Percentiles rank a stretch among this genome's conserved stretches.
phyloP scores from a whole-genome alignment of 2,888 invertebrate species.

The Meteorus colon region DNA sequence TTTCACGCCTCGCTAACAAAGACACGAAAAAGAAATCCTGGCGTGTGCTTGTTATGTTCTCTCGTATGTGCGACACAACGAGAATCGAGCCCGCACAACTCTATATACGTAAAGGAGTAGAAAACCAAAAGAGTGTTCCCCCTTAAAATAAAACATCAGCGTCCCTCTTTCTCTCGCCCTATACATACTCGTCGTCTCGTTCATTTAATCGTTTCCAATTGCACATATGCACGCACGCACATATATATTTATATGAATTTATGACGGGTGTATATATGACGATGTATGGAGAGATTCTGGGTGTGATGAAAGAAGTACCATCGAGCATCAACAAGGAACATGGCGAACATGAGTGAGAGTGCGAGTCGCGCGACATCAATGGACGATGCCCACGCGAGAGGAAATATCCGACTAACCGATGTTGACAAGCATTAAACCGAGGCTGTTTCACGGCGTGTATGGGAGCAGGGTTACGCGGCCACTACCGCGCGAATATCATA shows the following conservation, averaged over 20 bases:
- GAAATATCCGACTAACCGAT: slow-evolving; percentile 71
- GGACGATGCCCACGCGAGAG: slow-evolving; percentile 70
- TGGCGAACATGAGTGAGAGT: slow-evolving; percentile 42
- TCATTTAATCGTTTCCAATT: slow-evolving; percentile 24
- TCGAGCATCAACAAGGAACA: slow-evolving; percentile 37
- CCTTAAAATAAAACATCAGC: slow-evolving; percentile 38
- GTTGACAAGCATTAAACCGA: slow-evolving; percentile 71
- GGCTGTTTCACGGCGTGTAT: slow-evolving; percentile 48
- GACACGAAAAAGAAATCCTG: slow-evolving; percentile 54
- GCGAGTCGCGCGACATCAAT: slow-evolving; percentile 65
- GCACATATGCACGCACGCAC: slow-evolving; percentile 10
- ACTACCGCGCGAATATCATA: slow-evolving; percentile 23
- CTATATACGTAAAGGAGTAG: slow-evolving; percentile 4
- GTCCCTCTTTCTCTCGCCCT: slow-evolving; percentile 8
- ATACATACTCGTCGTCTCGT: slow-evolving; percentile 7
- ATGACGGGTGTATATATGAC: not conserved
- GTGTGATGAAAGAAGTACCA: slow-evolving; percentile 48
- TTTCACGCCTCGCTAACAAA: slow-evolving; percentile 72
- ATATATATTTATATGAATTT: not conserved
- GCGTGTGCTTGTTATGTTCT: slow-evolving; percentile 57
- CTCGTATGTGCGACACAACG: slow-evolving; percentile 31
- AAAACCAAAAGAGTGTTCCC: slow-evolving; percentile 33
- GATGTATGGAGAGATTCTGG: slow-evolving; percentile 15
- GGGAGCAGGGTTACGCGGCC: slow-evolving; percentile 13
- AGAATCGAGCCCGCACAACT: slow-evolving; percentile 3